Conservation (phyloP, 2,113 vertebrate species). For the Microtus richardsoni region DNA sequence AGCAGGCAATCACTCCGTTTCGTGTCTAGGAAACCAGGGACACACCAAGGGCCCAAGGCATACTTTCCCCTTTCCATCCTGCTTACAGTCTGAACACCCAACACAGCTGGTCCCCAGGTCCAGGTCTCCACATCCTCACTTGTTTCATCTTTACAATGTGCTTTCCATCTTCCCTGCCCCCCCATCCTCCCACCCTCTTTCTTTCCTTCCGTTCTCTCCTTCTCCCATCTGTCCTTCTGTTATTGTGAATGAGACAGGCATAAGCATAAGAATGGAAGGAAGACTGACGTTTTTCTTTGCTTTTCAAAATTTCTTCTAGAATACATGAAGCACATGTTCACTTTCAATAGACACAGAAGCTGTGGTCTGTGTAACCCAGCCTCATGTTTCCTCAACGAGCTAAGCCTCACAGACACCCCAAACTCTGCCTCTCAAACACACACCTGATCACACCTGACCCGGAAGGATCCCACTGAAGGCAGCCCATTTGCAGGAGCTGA, state of each 20-base stretch:
- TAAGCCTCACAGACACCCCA: not conserved
- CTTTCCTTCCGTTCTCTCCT: not conserved
- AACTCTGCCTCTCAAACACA: too few relatives aligned
- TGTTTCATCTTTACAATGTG: not conserved
- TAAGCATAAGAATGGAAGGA: not conserved
- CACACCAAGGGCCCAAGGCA: not conserved
- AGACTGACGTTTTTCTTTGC: not conserved
- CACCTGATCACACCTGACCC: not conserved
- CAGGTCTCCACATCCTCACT: too few relatives aligned
- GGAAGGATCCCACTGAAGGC: not conserved
- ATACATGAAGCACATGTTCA: not conserved
- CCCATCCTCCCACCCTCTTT: not conserved
- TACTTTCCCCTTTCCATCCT: not conserved
- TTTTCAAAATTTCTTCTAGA: not conserved
- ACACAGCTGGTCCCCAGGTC: not conserved
- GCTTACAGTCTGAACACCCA: not conserved
- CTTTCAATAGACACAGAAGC: not conserved
- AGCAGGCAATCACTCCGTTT: not conserved
- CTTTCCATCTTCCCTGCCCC: not conserved
- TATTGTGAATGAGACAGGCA: not conserved
- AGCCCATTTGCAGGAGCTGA: not conserved
- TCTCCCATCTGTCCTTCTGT: not conserved
- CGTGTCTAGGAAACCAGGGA: not conserved
- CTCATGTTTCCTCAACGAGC: not conserved
- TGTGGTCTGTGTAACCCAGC: not conserved